Evolutionary conservation across 2,888 invertebrate species (phyloP), one percentile per base, ranked within the genome.

Genomic region (Andrena bucephala): DNA sequence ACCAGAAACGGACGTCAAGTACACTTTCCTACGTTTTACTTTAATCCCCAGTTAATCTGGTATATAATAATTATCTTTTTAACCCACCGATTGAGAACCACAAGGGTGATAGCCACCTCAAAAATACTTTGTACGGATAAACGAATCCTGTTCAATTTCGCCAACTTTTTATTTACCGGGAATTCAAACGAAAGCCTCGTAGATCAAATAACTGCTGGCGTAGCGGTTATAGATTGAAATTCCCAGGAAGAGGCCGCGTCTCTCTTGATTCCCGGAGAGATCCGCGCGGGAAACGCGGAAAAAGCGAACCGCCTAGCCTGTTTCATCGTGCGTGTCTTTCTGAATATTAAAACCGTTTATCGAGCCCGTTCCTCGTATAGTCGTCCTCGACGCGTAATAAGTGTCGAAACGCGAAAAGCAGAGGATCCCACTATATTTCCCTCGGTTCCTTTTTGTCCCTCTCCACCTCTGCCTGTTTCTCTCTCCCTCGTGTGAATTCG

Each of bases 271-370:
- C 48, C 67, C 57, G 2, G 8, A 33, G 27, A 29, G 78, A 65
- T 62, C 66, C 42, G 33, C 29, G 36, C 16, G 8, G 70, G 48
- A 29, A 70, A 31, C 57, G 31, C 24, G 24, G n/a, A 20, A 52
- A 67, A 60, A 50, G 7, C 33, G 29, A 10, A 16, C 29, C 42
- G 16, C 7, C 13, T 42, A 33, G 33, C 29, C 13, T 65, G 63
- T 29, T 80, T 80, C 54, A 72, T 79, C 27, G 67, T 62, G 10
- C 71, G 31, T 50, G 67, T 59, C 52, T 65, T 42, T 54, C 13
- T 20, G 62, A 76, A 77, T 83, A 83, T 84, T 83, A 83, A 78
- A 77, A 68, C 42, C 66, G 62, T 77, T 77, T 67, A 67, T 67
- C 72, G 66, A 63, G 42, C 8, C 36, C 7, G 65, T 8, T 8